These are phyloP conservation scores for Nematostella vectensis DNA, from an alignment of 92 coral and sea anemone genomes.

Conservation along the genomic window DNA sequence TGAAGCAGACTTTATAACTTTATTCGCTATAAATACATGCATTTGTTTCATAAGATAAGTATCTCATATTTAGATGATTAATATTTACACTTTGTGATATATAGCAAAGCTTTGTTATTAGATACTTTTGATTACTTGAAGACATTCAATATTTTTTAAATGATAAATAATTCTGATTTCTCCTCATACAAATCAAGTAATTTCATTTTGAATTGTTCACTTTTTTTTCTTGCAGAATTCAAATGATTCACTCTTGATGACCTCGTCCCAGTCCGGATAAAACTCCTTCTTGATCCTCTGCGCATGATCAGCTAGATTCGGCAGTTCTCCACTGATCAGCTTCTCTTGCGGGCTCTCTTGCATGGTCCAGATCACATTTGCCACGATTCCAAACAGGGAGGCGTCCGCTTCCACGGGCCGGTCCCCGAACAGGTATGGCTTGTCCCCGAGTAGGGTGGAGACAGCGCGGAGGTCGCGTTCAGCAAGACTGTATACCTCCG, in stretches of 20 bases:
- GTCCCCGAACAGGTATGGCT: slow-evolving; percentile 73
- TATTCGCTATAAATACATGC: no score
- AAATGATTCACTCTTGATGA: slow-evolving; percentile 5
- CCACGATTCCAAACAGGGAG: slow-evolving; percentile 57
- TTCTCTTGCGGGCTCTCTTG: slow-evolving; percentile 49
- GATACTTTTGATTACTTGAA: not conserved
- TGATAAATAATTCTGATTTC: no score
- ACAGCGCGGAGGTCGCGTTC: slow-evolving; percentile 73
- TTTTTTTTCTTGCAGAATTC: not conserved
- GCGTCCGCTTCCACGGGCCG: slow-evolving; percentile 68
- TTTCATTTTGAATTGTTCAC: no score
- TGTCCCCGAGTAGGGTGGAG: slow-evolving; percentile 56
- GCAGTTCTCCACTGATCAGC: slow-evolving; percentile 42
- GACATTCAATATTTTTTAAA: no score
- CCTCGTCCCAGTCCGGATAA: slow-evolving; percentile 74
- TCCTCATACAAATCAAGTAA: no score
- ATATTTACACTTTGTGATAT: no score
- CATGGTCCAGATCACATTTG: slow-evolving; percentile 47
- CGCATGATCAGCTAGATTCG: slow-evolving; percentile 61
- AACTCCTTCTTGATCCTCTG: slow-evolving; percentile 56
- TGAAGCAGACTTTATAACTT: no score
- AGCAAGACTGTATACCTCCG: slow-evolving; percentile 66
- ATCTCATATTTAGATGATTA: no score
- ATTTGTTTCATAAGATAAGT: no score
- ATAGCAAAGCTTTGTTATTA: no score